Evolutionary conservation across 2,113 vertebrate genomes (phyloP), one percentile per base, ranked within the genome.

Genomic region (Brachirus orientalis): DNA sequence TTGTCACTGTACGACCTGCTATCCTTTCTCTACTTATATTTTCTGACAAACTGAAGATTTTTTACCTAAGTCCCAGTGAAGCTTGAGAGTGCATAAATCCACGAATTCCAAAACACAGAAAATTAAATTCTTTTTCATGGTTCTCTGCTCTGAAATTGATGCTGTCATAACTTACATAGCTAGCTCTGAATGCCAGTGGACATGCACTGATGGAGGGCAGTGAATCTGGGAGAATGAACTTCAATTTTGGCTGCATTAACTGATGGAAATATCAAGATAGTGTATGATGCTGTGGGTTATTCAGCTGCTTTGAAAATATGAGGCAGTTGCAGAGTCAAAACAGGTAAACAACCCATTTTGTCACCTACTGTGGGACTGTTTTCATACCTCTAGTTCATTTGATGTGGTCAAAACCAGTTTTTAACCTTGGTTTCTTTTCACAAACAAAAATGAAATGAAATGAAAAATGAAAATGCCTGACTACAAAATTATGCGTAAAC

Each of bases 71-170:
- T 37, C 44, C 38, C 53, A 18, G 28, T 12, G 14, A 18, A 33
- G 45, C 12, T 47, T 11, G 10, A 38, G 37, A 44, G 14, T 44
- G n/a, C 44, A 63, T 57, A 41, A 63, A 16, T 63, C 60, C 44
- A 20, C 12, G 13, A 54, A 41, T 47, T n/a, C 55, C 46, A 10
- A 60, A 53, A 74, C 7, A 14, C 38, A 60, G 33, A 53, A 48
- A 41, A 43, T 67, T 1, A n/a, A 40, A 48, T 36, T 36, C n/a
- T 55, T 13, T 45, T 47, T 47, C 19, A 40, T 46, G 54, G 11
- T n/a, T 52, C 46, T 40, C 16, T 46, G 46, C 46, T 17, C 54
- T 45, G 7, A 52, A 51, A 65, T 17, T n/a, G 33, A 56, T 11
- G n/a, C 35, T 8, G 45, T n/a, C 37, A 44, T 44, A 45, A 38